Conservation (phyloP, 2,888 invertebrate species). For the Cynaeus angustus region DNA sequence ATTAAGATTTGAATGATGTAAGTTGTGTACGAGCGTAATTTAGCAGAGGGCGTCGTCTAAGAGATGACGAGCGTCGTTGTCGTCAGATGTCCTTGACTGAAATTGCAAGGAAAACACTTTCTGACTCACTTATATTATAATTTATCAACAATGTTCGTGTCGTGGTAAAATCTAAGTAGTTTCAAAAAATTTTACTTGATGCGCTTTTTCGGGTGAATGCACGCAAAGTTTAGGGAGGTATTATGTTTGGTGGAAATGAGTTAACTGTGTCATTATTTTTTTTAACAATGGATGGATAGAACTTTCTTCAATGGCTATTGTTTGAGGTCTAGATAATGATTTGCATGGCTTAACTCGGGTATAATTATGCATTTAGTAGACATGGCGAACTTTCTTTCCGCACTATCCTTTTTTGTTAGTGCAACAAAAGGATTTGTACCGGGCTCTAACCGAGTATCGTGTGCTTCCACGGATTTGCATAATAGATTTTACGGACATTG, state of each 20-base stretch:
- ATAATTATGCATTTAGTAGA: conserved; percentile 20
- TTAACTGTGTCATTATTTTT: conserved; percentile 30
- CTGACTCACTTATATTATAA: too few species aligned
- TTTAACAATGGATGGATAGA: conserved; percentile 34
- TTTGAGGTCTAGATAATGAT: conserved; percentile 17
- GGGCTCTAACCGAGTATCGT: conserved; percentile 6
- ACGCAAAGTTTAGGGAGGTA: not conserved
- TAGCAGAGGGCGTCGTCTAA: conserved; percentile 16
- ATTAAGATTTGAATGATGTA: conserved; percentile 39
- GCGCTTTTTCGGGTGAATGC: not conserved
- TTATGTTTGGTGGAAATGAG: conserved; percentile 14
- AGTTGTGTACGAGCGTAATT: conserved; percentile 24
- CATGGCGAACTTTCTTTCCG: conserved; percentile 34
- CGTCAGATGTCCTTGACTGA: conserved; percentile 41
- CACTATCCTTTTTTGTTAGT: not conserved
- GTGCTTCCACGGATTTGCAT: conserved; percentile 5
- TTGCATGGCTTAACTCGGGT: conserved; percentile 19
- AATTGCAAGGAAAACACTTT: conserved; percentile 35
- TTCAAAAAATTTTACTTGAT: conserved; percentile 2
- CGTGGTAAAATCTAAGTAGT: conserved; percentile 1
- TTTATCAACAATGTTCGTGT: conserved; percentile 30
- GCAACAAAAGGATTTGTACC: conserved; percentile 19
- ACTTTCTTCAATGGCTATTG: conserved; percentile 40
- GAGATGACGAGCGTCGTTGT: conserved; percentile 32
- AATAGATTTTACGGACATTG: not conserved